Evolutionary conservation across 2,113 vertebrate genomes (phyloP), one percentile per base, ranked within the genome.

Genomic region (Pseudorhombus dupliciocellatus): DNA sequence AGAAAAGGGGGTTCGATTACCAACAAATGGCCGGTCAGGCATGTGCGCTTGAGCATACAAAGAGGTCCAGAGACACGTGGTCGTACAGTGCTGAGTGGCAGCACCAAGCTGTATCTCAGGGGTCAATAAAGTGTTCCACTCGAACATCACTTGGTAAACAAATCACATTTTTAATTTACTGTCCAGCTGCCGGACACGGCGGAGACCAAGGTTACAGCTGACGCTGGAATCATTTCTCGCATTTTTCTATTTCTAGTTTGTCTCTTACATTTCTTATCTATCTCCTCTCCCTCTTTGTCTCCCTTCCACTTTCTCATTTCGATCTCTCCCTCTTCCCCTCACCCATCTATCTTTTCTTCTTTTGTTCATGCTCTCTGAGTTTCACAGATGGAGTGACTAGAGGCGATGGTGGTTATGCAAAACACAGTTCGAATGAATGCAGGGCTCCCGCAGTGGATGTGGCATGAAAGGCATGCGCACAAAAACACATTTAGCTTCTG

Each of bases 351-450:
- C 57, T 73, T 79, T 66, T 65, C 51, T 68, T 62, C 83, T 70
- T 83, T 87, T 86, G 78, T 90, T 90, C 84, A 82, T 70, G 81
- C 89, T 64, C 74, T 78, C 84, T 76, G 80, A 70, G 74, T 89
- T 86, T 81, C 86, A 87, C 92, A 93, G 90, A 92, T 89, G 90
- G 88, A 90, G 88, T 84, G 89, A 90, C 89, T 91, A 54, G 73
- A 88, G 90, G 90, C 84, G 55, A 83, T 85, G 81, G 70, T 52
- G 78, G 88, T 88, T 90, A 89, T 90, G 88, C 88, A 91, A 89
- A 91, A 89, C 79, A 78, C 81, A 80, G 80, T 86, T 86, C 81
- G 84, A 85, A 91, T 86, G 77, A 79, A 89, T 83, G 75, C 80
- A 57, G 75, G 64, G 73, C 72, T 84, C 80, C 79, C 77, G 84